A percentile compares a stretch with the other conserved stretches of the same genome.
Evolutionary conservation across 2,113 vertebrate species (phyloP).

Genomic region (Lucifuga dentata): DNA sequence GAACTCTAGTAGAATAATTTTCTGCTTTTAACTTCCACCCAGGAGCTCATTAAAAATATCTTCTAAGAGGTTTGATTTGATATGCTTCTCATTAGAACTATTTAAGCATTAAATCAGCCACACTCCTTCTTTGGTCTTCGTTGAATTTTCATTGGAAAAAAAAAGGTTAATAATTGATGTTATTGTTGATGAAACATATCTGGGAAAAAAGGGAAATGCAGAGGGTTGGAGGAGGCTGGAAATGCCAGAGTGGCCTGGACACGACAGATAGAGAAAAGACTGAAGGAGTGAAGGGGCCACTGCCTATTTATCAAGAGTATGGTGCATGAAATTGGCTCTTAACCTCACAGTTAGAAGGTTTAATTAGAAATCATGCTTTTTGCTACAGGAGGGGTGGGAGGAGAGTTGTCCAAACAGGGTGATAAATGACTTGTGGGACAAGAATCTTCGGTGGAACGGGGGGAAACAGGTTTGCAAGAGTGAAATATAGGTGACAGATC

Average conservation of each 20-base stretch:
- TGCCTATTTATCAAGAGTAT: constrained; percentile 83
- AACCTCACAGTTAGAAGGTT: constrained; percentile 84
- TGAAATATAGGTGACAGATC: constrained; percentile 73
- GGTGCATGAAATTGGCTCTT: constrained; percentile 86
- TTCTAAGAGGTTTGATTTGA: constrained; percentile 42
- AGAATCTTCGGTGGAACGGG: constrained; percentile 42
- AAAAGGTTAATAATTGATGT: constrained; percentile 54
- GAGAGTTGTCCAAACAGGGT: constrained; percentile 69
- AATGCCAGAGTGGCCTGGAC: constrained; percentile 46
- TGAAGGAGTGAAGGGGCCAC: constrained; percentile 63
- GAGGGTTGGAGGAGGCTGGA: constrained; percentile 28
- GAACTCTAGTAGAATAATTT: constrained; percentile 24
- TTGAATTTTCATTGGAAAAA: constrained; percentile 34
- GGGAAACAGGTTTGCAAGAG: constrained; percentile 35
- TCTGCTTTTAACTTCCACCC: constrained; percentile 19
- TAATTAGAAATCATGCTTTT: constrained; percentile 86
- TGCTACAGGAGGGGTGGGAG: constrained; percentile 56
- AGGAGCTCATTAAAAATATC: constrained; percentile 30
- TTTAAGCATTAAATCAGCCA: constrained; percentile 43
- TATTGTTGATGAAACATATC: constrained; percentile 51
- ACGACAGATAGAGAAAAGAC: constrained; percentile 53
- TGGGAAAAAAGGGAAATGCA: constrained; percentile 39
- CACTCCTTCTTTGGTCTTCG: constrained; percentile 41
- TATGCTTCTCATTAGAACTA: constrained; percentile 37
- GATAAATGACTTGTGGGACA: constrained; percentile 81